Conservation (phyloP, 2,888 invertebrate species). For the Ectobius pallidus region DNA sequence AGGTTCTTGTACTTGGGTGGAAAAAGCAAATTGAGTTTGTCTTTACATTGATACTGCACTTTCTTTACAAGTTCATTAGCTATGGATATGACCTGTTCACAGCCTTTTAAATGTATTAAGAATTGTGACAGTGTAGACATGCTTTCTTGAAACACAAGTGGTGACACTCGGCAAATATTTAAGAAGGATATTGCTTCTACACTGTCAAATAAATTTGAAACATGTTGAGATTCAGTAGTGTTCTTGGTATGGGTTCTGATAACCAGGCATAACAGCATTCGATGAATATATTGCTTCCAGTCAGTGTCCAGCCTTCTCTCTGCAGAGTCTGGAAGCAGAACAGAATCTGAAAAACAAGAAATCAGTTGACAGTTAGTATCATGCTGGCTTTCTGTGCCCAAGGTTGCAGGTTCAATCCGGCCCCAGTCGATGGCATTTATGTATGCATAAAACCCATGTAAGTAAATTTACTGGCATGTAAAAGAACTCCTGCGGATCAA, state of each 20-base stretch:
- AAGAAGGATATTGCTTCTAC: neutral
- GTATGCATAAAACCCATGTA: too few relatives aligned
- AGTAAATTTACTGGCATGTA: too few relatives aligned
- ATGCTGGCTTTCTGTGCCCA: too few relatives aligned
- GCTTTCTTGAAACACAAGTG: neutral
- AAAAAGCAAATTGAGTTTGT: neutral
- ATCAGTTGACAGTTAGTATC: too few relatives aligned
- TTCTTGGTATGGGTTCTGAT: neutral
- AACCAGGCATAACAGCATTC: neutral
- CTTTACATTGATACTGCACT: neutral
- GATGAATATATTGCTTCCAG: neutral
- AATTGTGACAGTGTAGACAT: neutral
- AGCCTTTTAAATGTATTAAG: neutral
- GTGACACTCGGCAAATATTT: neutral
- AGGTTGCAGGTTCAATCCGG: too few relatives aligned
- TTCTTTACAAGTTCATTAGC: constrained; percentile 4
- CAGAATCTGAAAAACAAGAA: too few relatives aligned
- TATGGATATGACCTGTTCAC: neutral
- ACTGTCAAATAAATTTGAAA: neutral
- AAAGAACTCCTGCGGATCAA: too few relatives aligned
- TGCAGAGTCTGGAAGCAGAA: too few relatives aligned
- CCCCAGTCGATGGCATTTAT: too few relatives aligned
- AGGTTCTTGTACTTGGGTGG: neutral
- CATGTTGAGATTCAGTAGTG: too few relatives aligned
- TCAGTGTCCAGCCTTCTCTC: neutral